Percentiles rank a stretch among this genome's conserved stretches.
These are phyloP conservation scores for Knipowitschia caucasica DNA, from an alignment of 2,797 vertebrate genomes.

Conservation along the genomic window DNA sequence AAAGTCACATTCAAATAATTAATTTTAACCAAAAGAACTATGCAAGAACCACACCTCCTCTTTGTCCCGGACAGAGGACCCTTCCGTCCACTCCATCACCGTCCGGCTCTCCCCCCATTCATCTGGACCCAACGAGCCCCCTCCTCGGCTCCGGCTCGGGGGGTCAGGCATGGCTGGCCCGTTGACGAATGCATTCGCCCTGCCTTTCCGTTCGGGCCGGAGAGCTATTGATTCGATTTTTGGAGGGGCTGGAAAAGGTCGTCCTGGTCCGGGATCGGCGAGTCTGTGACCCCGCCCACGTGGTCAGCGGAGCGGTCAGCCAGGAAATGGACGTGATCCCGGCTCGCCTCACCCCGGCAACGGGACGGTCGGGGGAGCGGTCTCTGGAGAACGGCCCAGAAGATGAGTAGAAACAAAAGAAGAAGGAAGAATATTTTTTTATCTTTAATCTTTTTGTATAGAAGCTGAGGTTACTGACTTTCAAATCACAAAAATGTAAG, in stretches of 20 bases:
- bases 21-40: no score
- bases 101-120: no score
- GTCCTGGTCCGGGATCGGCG: conserved; percentile 62
- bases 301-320: conserved; percentile 62
- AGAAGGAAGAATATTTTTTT: no score
- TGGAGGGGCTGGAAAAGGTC: conserved; percentile 71
- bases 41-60: no score
- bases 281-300: conserved; percentile 52
- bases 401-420: no score
- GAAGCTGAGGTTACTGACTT: no score
- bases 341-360: conserved; percentile 37
- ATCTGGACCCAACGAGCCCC: conserved; percentile 45
- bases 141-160: conserved; percentile 40
- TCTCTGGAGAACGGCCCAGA: no score
- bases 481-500: no score
- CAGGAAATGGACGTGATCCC: conserved; percentile 76
- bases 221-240: conserved; percentile 77
- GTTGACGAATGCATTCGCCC: conserved; percentile 64
- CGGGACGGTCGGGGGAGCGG: no score
- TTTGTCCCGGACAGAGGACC: neutral
- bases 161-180: conserved; percentile 72
- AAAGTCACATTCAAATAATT: no score
- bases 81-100: conserved; percentile 1
- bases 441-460: no score
- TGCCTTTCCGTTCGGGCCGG: conserved; percentile 63